Conservation (phyloP, 2,797 vertebrate species). For the Moxostoma hubbsi region DNA sequence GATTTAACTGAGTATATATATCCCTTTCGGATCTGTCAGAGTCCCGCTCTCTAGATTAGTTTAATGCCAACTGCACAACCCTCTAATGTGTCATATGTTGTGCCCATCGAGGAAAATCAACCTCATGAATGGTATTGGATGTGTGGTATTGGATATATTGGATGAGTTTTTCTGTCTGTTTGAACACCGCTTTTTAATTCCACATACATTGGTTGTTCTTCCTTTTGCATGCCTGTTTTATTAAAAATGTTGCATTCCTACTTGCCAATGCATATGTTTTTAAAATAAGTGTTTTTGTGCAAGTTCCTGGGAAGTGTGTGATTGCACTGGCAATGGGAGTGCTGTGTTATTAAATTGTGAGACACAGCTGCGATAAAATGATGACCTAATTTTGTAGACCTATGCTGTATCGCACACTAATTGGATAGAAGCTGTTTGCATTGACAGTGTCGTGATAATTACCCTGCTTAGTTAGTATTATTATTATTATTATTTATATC, state of each 20-base stretch:
- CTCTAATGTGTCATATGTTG: slow-evolving; percentile 61
- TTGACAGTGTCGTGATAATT: slow-evolving; percentile 48
- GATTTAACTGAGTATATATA: slow-evolving; percentile 63
- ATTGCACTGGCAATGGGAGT: slow-evolving; percentile 41
- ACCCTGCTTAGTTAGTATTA: slow-evolving; percentile 17
- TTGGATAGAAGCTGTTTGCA: slow-evolving; percentile 48
- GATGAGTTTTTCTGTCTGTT: slow-evolving; percentile 21
- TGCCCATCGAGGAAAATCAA: slow-evolving; percentile 42
- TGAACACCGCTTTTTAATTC: slow-evolving; percentile 20
- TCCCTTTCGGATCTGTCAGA: slow-evolving; percentile 58
- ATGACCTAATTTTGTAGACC: slow-evolving; percentile 38
- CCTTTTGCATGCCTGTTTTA: slow-evolving; percentile 6
- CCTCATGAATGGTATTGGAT: slow-evolving; percentile 25
- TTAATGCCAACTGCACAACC: slow-evolving; percentile 67
- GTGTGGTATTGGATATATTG: slow-evolving; percentile 12
- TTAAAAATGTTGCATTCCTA: slow-evolving; percentile 3
- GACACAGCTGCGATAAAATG: slow-evolving; percentile 43
- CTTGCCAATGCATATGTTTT: neutral
- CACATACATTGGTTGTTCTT: slow-evolving; percentile 3
- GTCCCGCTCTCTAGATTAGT: slow-evolving; percentile 58
- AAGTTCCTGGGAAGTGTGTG: slow-evolving; percentile 22
- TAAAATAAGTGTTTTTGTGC: slow-evolving; percentile 18
- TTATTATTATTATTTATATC: neutral
- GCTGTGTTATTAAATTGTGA: slow-evolving; percentile 38
- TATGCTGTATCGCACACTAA: slow-evolving; percentile 44